A percentile compares a stretch with the other conserved stretches of the same genome.
Evolutionary conservation across 2,113 vertebrate genomes (phyloP).

Genomic region (Mesembrinibis cayennensis): DNA sequence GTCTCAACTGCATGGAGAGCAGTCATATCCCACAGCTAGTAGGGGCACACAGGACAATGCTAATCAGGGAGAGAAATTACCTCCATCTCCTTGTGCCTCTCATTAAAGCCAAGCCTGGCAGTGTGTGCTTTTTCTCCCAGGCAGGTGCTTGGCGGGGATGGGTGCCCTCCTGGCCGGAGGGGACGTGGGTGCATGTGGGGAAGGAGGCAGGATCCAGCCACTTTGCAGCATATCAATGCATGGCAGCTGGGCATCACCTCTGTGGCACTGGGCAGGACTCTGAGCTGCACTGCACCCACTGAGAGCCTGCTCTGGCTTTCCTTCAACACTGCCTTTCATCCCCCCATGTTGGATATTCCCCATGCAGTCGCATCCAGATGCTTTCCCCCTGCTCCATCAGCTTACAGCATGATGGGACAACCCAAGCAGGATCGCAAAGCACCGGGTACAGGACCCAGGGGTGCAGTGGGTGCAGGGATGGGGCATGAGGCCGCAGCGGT

Average conservation of each 20-base stretch:
- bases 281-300: background rate
- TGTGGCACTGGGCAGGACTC: fast-evolving
- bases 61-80: background rate
- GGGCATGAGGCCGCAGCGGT: background rate
- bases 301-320: background rate
- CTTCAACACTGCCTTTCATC: background rate
- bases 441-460: background rate
- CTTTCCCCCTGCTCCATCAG: background rate
- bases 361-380: fast-evolving
- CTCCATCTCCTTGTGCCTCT: background rate
- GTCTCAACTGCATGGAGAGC: fast-evolving
- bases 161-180: fast-evolving
- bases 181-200: background rate
- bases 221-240: background rate
- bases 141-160: background rate
- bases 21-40: fast-evolving
- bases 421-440: background rate
- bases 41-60: background rate
- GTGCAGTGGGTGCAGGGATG: background rate
- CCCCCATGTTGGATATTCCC: background rate
- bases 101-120: background rate
- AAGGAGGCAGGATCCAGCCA: background rate
- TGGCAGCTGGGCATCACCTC: background rate
- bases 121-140: background rate
- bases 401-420: background rate